phyloP scores from a whole-genome alignment of 2,888 invertebrate species.

The Drosophila stalkeri region DNA sequence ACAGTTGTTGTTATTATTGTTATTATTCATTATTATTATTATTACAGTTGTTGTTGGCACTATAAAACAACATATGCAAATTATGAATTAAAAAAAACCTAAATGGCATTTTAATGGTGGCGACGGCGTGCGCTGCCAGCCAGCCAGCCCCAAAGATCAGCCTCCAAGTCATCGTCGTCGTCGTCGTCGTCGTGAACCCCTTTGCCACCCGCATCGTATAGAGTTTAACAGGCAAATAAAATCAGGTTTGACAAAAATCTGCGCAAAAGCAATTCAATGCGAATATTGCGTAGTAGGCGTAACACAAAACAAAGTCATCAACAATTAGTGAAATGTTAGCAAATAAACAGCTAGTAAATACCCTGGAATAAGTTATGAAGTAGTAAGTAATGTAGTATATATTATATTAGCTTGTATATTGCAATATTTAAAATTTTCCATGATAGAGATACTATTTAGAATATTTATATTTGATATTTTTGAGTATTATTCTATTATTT shows the following conservation, averaged over 20 bases:
- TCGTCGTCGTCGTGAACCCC: neutral
- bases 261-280: slow-evolving; percentile 40
- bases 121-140: slow-evolving; percentile 58
- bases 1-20: slow-evolving; percentile 37
- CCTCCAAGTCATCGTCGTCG: neutral
- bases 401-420: too few species aligned
- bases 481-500: too few species aligned
- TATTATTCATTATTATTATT: neutral
- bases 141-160: slow-evolving; percentile 39
- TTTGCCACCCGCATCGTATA: slow-evolving; percentile 9
- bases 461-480: too few species aligned
- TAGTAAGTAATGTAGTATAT: too few species aligned
- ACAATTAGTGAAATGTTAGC: neutral
- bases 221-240: slow-evolving; percentile 18
- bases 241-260: slow-evolving; percentile 57
- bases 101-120: slow-evolving; percentile 76
- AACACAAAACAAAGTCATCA: slow-evolving; percentile 41
- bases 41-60: slow-evolving; percentile 32
- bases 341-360: slow-evolving; percentile 2
- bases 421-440: too few species aligned
- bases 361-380: neutral
- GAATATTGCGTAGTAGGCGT: slow-evolving; percentile 51
- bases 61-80: slow-evolving; percentile 69
- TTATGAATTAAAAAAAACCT: slow-evolving; percentile 61
- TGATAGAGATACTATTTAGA: too few species aligned